Percentiles rank a stretch among this genome's conserved stretches.
phyloP scores from a whole-genome alignment of 2,888 invertebrate species.

The Drosophila macrospina region DNA sequence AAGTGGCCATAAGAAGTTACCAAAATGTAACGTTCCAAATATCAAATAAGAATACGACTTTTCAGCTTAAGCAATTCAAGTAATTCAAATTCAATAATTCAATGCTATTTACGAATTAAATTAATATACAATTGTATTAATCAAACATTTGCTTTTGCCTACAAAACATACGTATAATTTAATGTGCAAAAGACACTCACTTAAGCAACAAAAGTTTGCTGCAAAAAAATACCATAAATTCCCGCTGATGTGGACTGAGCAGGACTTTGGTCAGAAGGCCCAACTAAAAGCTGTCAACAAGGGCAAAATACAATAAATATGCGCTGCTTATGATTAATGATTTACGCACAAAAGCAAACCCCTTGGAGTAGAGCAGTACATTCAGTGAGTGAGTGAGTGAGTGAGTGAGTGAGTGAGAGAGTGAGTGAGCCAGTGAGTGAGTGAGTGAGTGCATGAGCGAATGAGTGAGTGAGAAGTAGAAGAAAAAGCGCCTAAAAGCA shows the following conservation, averaged over 20 bases:
- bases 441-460: no score
- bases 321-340: constrained; percentile 78
- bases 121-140: constrained; percentile 6
- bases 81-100: background rate
- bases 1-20: constrained; percentile 34
- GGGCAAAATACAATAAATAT: constrained; percentile 74
- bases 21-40: background rate
- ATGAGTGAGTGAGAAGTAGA: background rate
- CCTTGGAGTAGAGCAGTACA: background rate
- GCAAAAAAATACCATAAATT: constrained; percentile 43
- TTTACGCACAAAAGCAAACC: constrained; percentile 63
- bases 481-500: constrained; percentile 53
- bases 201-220: constrained; percentile 17
- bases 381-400: background rate
- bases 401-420: background rate
- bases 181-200: constrained; percentile 16
- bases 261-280: constrained; percentile 34
- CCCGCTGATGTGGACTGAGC: constrained; percentile 8
- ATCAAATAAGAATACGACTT: no score
- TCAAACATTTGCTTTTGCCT: constrained; percentile 12
- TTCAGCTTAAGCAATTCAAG: background rate
- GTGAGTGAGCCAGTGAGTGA: background rate
- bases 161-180: constrained; percentile 14
- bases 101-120: background rate
- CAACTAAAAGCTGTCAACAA: constrained; percentile 74